Percentiles rank a stretch among this genome's conserved stretches.
These are phyloP conservation scores for Synchiropus splendidus DNA, from an alignment of 2,113 vertebrate species.

Conservation along the genomic window DNA sequence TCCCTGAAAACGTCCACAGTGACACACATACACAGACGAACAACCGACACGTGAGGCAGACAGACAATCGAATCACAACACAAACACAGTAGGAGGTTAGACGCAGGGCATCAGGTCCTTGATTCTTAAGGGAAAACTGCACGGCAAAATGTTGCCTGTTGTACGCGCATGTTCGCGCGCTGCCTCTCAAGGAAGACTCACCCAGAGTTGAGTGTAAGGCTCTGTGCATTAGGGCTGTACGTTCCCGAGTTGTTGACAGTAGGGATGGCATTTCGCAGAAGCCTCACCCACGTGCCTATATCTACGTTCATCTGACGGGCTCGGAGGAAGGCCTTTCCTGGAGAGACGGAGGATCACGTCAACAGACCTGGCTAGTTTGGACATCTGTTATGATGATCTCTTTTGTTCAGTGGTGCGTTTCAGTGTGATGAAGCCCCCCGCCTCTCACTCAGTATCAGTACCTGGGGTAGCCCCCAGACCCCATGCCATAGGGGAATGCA, in stretches of 20 bases:
- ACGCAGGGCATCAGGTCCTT: conserved; percentile 1
- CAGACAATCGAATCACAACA: conserved; percentile 23
- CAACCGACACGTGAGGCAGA: conserved; percentile 16
- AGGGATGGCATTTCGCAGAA: conserved; percentile 79
- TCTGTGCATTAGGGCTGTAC: conserved; percentile 67
- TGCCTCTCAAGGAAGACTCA: conserved; percentile 31
- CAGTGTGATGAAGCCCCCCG: no score
- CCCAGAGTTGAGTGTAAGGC: conserved; percentile 42
- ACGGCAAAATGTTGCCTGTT: no score
- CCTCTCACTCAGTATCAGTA: no score
- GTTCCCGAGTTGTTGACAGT: conserved; percentile 66
- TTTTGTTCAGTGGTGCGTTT: no score
- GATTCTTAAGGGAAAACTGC: no score
- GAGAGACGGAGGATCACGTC: conserved; percentile 6
- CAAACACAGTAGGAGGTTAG: conserved; percentile 42
- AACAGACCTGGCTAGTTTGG: no score
- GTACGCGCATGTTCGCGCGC: no score
- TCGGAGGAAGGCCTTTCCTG: conserved; percentile 78
- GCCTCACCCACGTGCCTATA: conserved; percentile 79
- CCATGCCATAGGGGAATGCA: no score
- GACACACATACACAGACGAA: no score
- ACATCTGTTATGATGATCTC: no score
- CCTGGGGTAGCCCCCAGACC: no score
- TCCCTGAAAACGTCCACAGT: conserved; percentile 65
- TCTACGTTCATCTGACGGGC: conserved; percentile 86